phyloP scores from a whole-genome alignment of 2,888 invertebrate genomes.

The Dynastes hyllus region DNA sequence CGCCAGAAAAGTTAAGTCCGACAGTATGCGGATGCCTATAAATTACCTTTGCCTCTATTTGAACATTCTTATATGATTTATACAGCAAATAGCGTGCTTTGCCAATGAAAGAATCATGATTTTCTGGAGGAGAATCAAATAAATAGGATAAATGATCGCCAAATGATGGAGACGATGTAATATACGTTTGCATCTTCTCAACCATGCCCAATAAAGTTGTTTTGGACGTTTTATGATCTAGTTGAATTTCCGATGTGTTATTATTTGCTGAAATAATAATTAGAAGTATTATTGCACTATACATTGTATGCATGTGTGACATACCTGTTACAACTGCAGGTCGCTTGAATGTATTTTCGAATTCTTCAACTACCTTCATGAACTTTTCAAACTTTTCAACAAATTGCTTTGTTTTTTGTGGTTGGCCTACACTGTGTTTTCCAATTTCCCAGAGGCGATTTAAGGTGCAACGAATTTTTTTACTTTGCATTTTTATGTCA shows the following conservation, averaged over 20 bases:
- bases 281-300: too few species aligned
- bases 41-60: constrained; percentile 44
- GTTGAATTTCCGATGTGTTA: neutral
- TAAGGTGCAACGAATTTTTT: constrained; percentile 7
- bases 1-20: constrained; percentile 70
- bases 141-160: constrained; percentile 16
- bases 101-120: constrained; percentile 39
- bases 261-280: constrained; percentile 10
- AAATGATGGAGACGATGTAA: neutral
- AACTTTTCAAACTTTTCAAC: neutral
- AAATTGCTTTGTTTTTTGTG: neutral
- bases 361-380: constrained; percentile 23
- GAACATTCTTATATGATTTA: constrained; percentile 41
- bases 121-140: constrained; percentile 32
- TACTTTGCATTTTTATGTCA: constrained; percentile 37
- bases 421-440: neutral
- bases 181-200: constrained; percentile 5
- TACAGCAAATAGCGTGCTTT: constrained; percentile 47
- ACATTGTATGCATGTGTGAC: neutral
- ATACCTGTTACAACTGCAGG: constrained; percentile 9
- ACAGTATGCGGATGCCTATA: constrained; percentile 64
- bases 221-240: neutral
- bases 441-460: constrained; percentile 14
- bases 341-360: constrained; percentile 6
- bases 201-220: neutral